These are phyloP conservation scores for Neria commutata DNA, from an alignment of 2,888 invertebrate genomes.

Conservation along the genomic window DNA sequence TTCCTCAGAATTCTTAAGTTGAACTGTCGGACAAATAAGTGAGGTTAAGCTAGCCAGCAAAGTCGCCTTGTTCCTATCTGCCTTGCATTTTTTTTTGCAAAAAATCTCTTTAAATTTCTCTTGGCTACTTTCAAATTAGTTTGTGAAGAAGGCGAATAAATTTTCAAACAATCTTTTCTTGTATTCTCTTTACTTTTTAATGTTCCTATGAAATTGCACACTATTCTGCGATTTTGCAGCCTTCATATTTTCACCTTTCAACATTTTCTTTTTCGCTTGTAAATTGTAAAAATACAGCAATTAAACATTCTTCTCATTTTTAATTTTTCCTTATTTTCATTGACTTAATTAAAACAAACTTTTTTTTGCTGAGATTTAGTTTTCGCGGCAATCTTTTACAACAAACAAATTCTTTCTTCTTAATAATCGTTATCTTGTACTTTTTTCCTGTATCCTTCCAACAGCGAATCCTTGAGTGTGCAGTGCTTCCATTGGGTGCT, in stretches of 20 bases:
- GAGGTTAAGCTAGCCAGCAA: no score
- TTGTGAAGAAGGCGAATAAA: conserved; percentile 52
- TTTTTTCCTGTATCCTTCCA: conserved; percentile 54
- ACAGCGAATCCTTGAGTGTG: conserved; percentile 91
- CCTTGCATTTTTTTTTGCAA: conserved; percentile 5
- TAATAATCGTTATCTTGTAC: conserved; percentile 20
- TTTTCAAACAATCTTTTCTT: not conserved
- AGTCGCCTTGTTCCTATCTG: no score
- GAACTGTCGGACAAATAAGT: no score
- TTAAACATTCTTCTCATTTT: no score
- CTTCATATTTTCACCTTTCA: no score
- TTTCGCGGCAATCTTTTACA: conserved; percentile 16
- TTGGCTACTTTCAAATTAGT: conserved; percentile 57
- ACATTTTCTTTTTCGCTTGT: no score
- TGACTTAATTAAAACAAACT: not conserved
- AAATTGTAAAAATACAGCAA: no score
- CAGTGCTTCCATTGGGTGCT: conserved; percentile 88
- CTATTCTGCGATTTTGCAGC: no score
- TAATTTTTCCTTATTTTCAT: conserved; percentile 1
- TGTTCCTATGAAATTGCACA: no score
- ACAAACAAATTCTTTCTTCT: conserved; percentile 4
- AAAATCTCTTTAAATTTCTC: conserved; percentile 55
- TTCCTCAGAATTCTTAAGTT: no score
- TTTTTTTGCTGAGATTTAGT: conserved; percentile 9
- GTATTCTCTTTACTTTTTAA: not conserved